Conservation (phyloP, 1,140 invertebrate species). For the Antheraea pernyi region DNA sequence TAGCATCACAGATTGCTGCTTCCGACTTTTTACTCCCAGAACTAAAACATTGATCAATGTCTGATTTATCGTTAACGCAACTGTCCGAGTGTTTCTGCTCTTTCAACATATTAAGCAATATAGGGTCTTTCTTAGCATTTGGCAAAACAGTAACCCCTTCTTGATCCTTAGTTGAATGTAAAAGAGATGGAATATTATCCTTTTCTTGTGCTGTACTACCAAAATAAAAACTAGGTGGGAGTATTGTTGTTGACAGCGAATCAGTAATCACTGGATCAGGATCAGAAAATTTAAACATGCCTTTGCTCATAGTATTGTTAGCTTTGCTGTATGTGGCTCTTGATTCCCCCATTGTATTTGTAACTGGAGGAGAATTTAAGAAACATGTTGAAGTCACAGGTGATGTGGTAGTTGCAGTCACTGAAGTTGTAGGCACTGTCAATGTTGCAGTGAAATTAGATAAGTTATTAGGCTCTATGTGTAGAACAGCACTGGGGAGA, state of each 20-base stretch:
- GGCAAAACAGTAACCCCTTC: background rate
- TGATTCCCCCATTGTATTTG: no score
- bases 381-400: background rate
- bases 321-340: no score
- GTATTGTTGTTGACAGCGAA: conserved; percentile 20
- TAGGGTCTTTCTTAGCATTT: conserved; percentile 24
- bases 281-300: conserved; percentile 43
- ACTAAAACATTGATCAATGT: conserved; percentile 81
- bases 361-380: no score
- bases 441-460: background rate
- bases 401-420: background rate
- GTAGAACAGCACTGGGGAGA: no score
- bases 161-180: background rate
- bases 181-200: background rate
- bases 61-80: conserved; percentile 82
- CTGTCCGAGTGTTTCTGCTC: conserved; percentile 65
- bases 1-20: conserved; percentile 6
- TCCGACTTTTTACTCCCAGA: conserved; percentile 73
- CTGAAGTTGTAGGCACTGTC: background rate
- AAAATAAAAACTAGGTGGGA: conserved; percentile 41
- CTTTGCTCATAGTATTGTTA: conserved; percentile 14
- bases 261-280: conserved; percentile 36
- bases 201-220: conserved; percentile 30
- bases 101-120: conserved; percentile 78
- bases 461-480: no score